Percentiles rank a stretch among this genome's conserved stretches.
Evolutionary conservation across 2,797 vertebrate genomes (phyloP).

Genomic region (Bufotes viridis): DNA sequence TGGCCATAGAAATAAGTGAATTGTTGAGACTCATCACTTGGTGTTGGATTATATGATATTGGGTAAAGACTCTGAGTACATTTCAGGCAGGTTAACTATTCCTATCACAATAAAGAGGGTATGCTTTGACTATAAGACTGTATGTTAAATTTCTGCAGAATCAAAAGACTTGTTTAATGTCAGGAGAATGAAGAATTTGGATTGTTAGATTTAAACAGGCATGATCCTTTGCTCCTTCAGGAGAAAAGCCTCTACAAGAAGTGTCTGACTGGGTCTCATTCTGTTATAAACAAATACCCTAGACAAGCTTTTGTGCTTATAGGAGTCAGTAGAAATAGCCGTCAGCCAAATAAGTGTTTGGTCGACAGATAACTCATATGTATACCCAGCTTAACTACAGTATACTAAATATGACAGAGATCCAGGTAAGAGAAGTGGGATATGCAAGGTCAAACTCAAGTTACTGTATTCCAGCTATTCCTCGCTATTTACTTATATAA

Average conservation of each 20-base stretch:
- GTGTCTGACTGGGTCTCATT: neutral
- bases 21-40: neutral
- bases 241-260: neutral
- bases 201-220: neutral
- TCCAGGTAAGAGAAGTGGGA: neutral
- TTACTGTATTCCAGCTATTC: neutral
- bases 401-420: neutral
- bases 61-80: neutral
- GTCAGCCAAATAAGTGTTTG: neutral
- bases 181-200: too few species aligned
- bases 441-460: neutral
- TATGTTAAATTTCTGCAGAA: too few species aligned
- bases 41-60: too few species aligned
- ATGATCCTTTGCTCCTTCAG: neutral
- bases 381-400: neutral
- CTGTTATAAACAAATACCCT: neutral
- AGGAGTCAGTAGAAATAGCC: neutral
- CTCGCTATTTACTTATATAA: neutral
- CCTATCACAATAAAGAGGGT: too few species aligned
- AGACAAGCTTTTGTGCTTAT: neutral
- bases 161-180: neutral
- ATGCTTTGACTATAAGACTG: too few species aligned
- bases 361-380: neutral
- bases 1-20: neutral
- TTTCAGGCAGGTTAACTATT: neutral